Evolutionary conservation across 92 coral and sea anemone genomes (phyloP), one percentile per base, ranked within the genome.

Genomic region (Hydrozoanthus gracilis): DNA sequence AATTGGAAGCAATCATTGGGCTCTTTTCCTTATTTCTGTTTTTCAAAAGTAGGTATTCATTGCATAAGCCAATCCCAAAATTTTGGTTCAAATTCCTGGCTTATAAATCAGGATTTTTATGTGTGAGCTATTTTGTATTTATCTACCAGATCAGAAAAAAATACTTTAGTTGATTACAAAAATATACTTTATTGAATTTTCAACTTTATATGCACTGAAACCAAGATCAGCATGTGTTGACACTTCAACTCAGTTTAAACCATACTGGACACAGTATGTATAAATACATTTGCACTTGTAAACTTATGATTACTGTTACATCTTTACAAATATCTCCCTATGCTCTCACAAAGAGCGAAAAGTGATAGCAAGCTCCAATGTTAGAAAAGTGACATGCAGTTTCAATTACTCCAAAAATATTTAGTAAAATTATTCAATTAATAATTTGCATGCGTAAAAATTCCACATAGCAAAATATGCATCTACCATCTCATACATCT

Each of bases 321-420:
- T 58, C 70, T 48, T 56, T 61, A 61, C 71, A 61, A 79, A 61
- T 46, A 20, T 16, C 61, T 51, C 56, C 18, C 17, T 35, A 71
- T 61, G 92, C 96, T 93, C 96, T 93, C 88, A 93, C 92, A 87
- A 93, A 93, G 96, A 93, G 96, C 96, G 79, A 44, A 46, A 88
- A 66, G 72, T 51, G 35, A 14, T 27, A 15, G 51, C 82, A 60
- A 73, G 50, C 56, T 70, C 87, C 67, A 70, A 74, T 76, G 82
- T 76, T 20, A 18, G 44, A 15, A 52, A 14, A 20, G 61, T 44
- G 51, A 51, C 17, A 17, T 7, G 35, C 65, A 50, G 44, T n/a
- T 17, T 4, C 27, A 20, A 65, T 16, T 18, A 65, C 16, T 44
- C 3, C 16, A 44, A 16, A 65, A 9, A 11, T 65, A 65, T 7